Evolutionary conservation across 2,888 invertebrate genomes (phyloP).

Genomic region (Oscheius sp.): DNA sequence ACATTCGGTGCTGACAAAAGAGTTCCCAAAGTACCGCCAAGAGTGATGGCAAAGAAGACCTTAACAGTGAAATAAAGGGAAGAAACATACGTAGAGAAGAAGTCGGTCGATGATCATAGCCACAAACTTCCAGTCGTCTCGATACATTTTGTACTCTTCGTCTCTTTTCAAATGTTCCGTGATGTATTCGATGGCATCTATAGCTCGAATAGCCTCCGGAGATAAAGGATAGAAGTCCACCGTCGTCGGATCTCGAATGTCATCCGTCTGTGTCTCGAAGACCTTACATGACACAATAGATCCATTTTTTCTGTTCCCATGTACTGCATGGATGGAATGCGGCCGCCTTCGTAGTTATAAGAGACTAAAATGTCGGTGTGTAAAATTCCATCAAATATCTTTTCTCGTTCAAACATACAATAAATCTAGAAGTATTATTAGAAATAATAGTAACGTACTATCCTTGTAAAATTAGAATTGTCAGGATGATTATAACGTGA

Average conservation of each 20-base stretch:
- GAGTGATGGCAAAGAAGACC: conserved; percentile 71
- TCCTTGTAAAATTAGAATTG: too few relatives aligned
- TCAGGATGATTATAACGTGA: too few relatives aligned
- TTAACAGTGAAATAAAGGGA: neutral
- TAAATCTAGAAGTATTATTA: too few relatives aligned
- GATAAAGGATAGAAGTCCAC: conserved; percentile 35
- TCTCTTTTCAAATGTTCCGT: conserved; percentile 64
- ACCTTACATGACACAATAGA: too few relatives aligned
- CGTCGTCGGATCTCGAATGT: conserved; percentile 36
- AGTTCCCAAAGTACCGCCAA: conserved; percentile 65
- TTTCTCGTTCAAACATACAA: too few relatives aligned
- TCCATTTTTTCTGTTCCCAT: too few relatives aligned
- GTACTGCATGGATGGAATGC: too few relatives aligned
- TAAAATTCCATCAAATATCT: too few relatives aligned
- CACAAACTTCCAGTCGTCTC: conserved; percentile 74
- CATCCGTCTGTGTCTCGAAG: too few relatives aligned
- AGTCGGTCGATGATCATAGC: conserved; percentile 73
- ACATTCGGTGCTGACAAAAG: conserved; percentile 73
- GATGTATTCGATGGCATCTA: conserved; percentile 65
- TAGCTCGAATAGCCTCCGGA: conserved; percentile 32
- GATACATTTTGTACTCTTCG: conserved; percentile 62
- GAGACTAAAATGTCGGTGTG: too few relatives aligned
- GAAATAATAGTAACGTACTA: too few relatives aligned
- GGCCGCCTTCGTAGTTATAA: too few relatives aligned
- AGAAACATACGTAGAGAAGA: conserved; percentile 72